Evolutionary conservation across 2,113 vertebrate genomes (phyloP).

Genomic region (Dunckerocampus dactyliophorus): DNA sequence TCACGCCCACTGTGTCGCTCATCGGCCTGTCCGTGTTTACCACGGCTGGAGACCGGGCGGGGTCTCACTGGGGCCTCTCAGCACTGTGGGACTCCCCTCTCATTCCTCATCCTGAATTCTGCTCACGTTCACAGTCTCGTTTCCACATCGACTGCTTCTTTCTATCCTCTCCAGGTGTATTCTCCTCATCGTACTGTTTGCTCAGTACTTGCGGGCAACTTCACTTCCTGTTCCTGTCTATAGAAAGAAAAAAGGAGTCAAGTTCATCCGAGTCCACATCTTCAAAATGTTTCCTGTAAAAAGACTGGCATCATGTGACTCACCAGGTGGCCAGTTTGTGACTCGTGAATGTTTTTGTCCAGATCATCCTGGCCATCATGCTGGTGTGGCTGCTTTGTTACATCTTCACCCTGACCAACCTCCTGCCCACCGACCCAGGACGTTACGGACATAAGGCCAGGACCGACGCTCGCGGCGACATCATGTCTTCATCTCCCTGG

Average conservation of each 20-base stretch:
- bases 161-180: conserved; percentile 77
- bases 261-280: conserved; percentile 78
- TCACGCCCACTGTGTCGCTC: conserved; percentile 92
- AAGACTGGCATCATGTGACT: not conserved
- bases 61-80: conserved; percentile 94
- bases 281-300: conserved; percentile 98
- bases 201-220: conserved; percentile 86
- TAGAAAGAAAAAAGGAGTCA: conserved; percentile 76
- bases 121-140: no score
- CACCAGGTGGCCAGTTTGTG: not conserved
- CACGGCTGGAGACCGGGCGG: conserved; percentile 86
- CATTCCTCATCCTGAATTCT: no score
- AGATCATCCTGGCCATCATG: conserved; percentile 95
- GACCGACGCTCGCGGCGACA: conserved; percentile 90
- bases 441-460: conserved; percentile 86
- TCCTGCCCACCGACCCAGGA: conserved; percentile 75
- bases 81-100: conserved; percentile 74
- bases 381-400: conserved; percentile 92
- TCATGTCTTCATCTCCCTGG: conserved; percentile 87
- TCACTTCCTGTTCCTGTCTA: conserved; percentile 79
- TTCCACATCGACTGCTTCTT: not conserved
- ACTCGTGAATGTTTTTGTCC: conserved; percentile 6
- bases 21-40: conserved; percentile 94
- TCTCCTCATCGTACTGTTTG: conserved; percentile 87
- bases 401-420: conserved; percentile 77